Evolutionary conservation across 2,113 vertebrate species (phyloP).

Genomic region (Mixornis gularis): DNA sequence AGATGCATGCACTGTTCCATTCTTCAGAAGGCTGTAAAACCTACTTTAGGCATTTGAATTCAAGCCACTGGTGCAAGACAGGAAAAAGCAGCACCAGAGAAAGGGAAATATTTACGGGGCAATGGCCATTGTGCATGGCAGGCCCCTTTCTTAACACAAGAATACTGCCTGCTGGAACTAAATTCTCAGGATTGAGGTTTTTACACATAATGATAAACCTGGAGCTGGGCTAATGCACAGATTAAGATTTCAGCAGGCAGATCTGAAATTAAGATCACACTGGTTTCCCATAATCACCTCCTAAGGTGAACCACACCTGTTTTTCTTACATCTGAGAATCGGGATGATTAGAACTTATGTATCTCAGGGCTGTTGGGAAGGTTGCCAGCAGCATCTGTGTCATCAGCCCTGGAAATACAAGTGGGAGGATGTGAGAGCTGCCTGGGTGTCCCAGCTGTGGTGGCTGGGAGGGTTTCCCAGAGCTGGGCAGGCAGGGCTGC

Average conservation of each 20-base stretch:
- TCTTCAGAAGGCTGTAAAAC: neutral
- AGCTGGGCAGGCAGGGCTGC: neutral
- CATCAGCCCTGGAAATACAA: neutral
- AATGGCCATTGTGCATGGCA: neutral
- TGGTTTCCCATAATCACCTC: neutral
- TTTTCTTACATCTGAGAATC: neutral
- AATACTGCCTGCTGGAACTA: neutral
- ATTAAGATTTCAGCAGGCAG: neutral
- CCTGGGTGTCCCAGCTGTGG: neutral
- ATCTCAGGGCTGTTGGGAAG: accelerated
- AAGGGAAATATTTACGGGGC: neutral
- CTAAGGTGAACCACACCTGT: neutral
- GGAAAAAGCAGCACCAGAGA: neutral
- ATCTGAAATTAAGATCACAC: neutral
- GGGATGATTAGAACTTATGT: neutral
- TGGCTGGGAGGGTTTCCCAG: neutral
- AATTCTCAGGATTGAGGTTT: neutral
- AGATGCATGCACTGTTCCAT: accelerated
- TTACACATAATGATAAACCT: neutral
- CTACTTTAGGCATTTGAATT: neutral
- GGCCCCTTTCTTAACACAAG: neutral
- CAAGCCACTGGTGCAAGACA: neutral
- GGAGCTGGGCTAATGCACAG: neutral
- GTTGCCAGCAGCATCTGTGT: neutral
- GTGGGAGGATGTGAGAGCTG: neutral